These are phyloP conservation scores for Harpalus rufipes DNA, from an alignment of 2,888 invertebrate genomes.

Conservation along the genomic window DNA sequence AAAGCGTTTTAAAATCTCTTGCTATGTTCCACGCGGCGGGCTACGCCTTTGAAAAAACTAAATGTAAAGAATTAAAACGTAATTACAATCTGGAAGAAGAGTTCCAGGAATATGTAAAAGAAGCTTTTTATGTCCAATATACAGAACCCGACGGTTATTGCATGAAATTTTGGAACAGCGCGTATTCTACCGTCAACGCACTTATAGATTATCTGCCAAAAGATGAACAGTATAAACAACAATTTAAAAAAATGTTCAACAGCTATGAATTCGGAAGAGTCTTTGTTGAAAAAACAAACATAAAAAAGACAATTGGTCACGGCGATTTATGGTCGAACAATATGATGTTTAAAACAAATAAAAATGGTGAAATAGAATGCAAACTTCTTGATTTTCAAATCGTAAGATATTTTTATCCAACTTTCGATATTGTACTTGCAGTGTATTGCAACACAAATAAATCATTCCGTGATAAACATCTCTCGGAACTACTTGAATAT, in stretches of 20 bases:
- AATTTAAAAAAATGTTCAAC: constrained; percentile 62
- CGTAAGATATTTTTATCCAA: no score
- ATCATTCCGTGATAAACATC: constrained; percentile 70
- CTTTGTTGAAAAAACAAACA: background rate
- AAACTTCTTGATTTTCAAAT: constrained; percentile 24
- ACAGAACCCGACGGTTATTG: background rate
- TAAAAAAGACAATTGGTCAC: background rate
- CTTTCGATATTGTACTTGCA: no score
- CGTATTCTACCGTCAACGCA: constrained; percentile 70
- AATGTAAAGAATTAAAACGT: constrained; percentile 68
- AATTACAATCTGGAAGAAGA: constrained; percentile 69
- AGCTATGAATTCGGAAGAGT: background rate
- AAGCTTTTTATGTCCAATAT: background rate
- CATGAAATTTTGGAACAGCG: constrained; percentile 69
- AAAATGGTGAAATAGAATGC: constrained; percentile 68
- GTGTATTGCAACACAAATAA: constrained; percentile 71
- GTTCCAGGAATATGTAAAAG: background rate
- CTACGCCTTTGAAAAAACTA: constrained; percentile 77
- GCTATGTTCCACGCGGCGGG: constrained; percentile 79
- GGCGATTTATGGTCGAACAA: background rate
- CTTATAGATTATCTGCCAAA: constrained; percentile 71
- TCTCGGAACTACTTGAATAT: constrained; percentile 70
- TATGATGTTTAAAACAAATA: background rate
- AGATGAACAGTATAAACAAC: constrained; percentile 68
- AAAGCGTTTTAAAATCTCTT: constrained; percentile 77